These are phyloP conservation scores for Ciona savignyi DNA, from an alignment of 23 tunicate genomes.

Conservation along the genomic window DNA sequence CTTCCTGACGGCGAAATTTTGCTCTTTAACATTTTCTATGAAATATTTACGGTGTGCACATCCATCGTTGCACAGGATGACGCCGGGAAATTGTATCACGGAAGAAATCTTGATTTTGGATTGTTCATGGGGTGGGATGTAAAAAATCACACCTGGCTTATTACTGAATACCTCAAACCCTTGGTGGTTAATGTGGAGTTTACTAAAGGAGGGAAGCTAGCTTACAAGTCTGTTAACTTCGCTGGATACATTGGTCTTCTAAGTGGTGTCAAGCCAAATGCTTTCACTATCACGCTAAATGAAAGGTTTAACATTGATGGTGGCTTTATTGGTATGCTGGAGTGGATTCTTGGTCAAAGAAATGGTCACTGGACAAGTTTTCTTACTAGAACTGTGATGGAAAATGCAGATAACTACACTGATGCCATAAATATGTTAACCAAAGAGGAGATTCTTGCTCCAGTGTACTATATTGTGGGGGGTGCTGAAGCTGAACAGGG, in stretches of 20 bases:
- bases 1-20: slow-evolving; percentile 51
- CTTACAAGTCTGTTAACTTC: slow-evolving; percentile 55
- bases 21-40: slow-evolving; percentile 76
- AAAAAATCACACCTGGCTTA: slow-evolving; percentile 73
- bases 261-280: slow-evolving; percentile 61
- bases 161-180: slow-evolving; percentile 65
- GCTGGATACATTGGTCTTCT: slow-evolving; percentile 74
- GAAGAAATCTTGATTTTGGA: slow-evolving; percentile 79
- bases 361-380: slow-evolving; percentile 51
- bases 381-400: slow-evolving; percentile 23
- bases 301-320: slow-evolving; percentile 74
- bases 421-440: slow-evolving; percentile 48
- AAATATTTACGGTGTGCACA: slow-evolving; percentile 68
- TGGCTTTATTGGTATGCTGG: slow-evolving; percentile 67
- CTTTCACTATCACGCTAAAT: slow-evolving; percentile 49
- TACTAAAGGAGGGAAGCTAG: slow-evolving; percentile 22
- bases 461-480: slow-evolving; percentile 81
- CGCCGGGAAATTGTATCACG: slow-evolving; percentile 43
- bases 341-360: slow-evolving; percentile 61
- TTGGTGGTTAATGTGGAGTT: slow-evolving; percentile 52
- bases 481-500: slow-evolving; percentile 60
- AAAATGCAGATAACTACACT: slow-evolving; percentile 15
- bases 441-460: slow-evolving; percentile 48
- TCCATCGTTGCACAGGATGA: slow-evolving; percentile 61
- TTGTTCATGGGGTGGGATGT: slow-evolving; percentile 83